A percentile compares a stretch with the other conserved stretches of the same genome.
Conservation (phyloP, 2,113 vertebrate species). For the Rattus rattus region DNA sequence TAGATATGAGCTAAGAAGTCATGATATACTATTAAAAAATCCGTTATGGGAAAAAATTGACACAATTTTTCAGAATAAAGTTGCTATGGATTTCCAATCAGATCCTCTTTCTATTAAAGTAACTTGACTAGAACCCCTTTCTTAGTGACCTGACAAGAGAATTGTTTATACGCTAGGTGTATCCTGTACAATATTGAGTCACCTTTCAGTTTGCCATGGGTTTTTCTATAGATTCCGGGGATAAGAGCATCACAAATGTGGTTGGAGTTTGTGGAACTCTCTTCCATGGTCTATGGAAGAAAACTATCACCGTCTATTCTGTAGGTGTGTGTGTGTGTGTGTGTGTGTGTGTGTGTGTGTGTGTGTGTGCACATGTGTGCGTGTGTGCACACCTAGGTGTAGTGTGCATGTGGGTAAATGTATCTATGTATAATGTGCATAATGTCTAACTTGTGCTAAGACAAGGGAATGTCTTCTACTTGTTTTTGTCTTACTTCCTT, state of each 20-base stretch:
- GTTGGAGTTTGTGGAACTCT: neutral
- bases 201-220: neutral
- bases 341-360: neutral
- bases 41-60: neutral
- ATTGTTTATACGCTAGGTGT: neutral
- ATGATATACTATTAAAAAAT: neutral
- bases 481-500: neutral
- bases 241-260: neutral
- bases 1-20: neutral
- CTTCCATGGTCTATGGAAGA: neutral
- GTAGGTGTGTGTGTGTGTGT: neutral
- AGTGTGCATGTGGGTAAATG: too few species aligned
- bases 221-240: neutral
- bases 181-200: neutral
- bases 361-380: neutral
- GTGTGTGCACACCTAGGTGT: neutral
- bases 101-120: neutral
- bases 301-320: neutral
- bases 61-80: neutral
- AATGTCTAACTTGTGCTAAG: too few species aligned
- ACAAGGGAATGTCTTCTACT: neutral
- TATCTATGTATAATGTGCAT: neutral
- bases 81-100: neutral
- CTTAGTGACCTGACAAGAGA: neutral
- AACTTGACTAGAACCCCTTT: neutral